Evolutionary conservation across 2,888 invertebrate species (phyloP).

Genomic region (Protodeltote pygarga): DNA sequence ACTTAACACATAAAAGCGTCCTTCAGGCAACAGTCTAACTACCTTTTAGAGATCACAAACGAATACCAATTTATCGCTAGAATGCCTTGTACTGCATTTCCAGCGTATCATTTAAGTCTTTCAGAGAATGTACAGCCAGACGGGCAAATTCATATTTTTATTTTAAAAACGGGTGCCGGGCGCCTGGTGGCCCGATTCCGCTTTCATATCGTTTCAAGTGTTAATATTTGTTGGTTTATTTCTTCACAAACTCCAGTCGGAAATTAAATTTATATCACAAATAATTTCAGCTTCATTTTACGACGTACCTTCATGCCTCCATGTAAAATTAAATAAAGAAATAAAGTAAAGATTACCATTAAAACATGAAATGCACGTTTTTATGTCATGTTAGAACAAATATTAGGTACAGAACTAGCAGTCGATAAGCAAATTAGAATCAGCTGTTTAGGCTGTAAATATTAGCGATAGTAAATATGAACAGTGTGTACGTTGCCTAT

Average conservation of each 20-base stretch:
- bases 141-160: conserved; percentile 26
- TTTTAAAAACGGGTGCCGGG: conserved; percentile 5
- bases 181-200: conserved; percentile 46
- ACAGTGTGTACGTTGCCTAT: conserved; percentile 1
- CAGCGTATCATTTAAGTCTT: conserved; percentile 1
- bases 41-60: background rate
- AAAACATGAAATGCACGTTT: background rate
- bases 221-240: conserved; percentile 61
- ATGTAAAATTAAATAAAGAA: background rate
- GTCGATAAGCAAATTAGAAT: conserved; percentile 39
- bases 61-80: background rate
- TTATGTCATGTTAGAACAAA: conserved; percentile 19
- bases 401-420: conserved; percentile 6
- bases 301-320: background rate
- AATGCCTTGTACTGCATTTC: background rate
- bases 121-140: conserved; percentile 20
- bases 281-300: conserved; percentile 14
- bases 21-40: too few relatives aligned
- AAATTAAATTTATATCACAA: conserved; percentile 36
- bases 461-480: conserved; percentile 17
- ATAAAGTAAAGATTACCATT: background rate
- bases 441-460: conserved; percentile 20
- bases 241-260: conserved; percentile 47
- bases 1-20: background rate
- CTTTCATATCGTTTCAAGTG: conserved; percentile 60